These are phyloP conservation scores for Acanthopagrus latus DNA, from an alignment of 2,797 vertebrate genomes.

Conservation along the genomic window DNA sequence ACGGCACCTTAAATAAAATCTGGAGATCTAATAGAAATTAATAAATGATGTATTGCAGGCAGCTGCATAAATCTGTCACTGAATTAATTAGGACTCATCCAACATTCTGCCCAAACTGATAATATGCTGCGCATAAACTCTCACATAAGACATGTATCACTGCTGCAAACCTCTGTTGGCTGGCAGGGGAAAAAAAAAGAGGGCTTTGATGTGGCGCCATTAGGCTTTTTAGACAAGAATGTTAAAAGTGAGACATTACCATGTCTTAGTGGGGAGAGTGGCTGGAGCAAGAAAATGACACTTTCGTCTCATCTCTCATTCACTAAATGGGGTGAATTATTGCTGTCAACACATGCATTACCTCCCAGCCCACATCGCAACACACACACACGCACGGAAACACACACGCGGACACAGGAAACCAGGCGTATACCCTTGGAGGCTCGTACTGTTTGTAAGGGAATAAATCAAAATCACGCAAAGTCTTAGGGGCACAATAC, in stretches of 20 bases:
- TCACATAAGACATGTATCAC: slow-evolving; percentile 37
- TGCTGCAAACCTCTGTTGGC: slow-evolving; percentile 35
- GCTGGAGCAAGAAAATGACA: slow-evolving; percentile 49
- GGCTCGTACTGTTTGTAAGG: slow-evolving; percentile 34
- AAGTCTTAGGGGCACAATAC: slow-evolving; percentile 26
- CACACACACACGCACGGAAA: slow-evolving; percentile 9
- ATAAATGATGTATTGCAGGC: slow-evolving; percentile 55
- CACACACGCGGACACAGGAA: slow-evolving; percentile 16
- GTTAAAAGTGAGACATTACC: slow-evolving; percentile 57
- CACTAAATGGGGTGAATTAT: slow-evolving; percentile 76
- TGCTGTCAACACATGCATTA: slow-evolving; percentile 67
- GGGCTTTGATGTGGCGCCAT: slow-evolving; percentile 47
- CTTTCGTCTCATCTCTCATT: slow-evolving; percentile 65
- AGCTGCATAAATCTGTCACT: slow-evolving; percentile 55
- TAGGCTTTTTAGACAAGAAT: slow-evolving; percentile 50
- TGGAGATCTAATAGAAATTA: slow-evolving; percentile 55
- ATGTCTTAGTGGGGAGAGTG: slow-evolving; percentile 43
- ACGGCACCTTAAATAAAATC: slow-evolving; percentile 43
- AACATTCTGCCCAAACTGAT: slow-evolving; percentile 49
- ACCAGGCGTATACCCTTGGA: slow-evolving; percentile 27
- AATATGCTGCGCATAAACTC: slow-evolving; percentile 35
- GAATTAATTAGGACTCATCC: slow-evolving; percentile 52
- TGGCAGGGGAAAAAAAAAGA: slow-evolving; percentile 33
- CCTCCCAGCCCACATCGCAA: slow-evolving; percentile 32
- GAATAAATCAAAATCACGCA: slow-evolving; percentile 61